Percentiles rank a stretch among this genome's conserved stretches.
phyloP scores from a whole-genome alignment of 1,140 invertebrate species.

The Ooceraea biroi region DNA sequence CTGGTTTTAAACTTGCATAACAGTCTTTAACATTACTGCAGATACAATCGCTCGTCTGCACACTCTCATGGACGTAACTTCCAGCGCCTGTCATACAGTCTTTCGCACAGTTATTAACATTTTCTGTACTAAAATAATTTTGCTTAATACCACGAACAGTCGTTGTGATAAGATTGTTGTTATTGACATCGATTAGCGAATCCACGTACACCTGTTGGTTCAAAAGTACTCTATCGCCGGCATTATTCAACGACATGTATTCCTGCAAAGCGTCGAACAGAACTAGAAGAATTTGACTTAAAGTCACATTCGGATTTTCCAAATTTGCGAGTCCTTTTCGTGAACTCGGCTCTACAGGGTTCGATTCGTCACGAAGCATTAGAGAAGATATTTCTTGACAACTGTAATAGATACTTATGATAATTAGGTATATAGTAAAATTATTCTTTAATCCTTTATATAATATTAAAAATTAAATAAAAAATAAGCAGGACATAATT shows the following conservation, averaged over 20 bases:
- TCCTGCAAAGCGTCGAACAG: conserved; percentile 63
- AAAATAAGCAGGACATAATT: background rate
- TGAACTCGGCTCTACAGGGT: background rate
- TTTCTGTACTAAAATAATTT: background rate
- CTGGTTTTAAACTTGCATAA: conserved; percentile 3
- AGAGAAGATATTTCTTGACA: conserved; percentile 2
- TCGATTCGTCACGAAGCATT: background rate
- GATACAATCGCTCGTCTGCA: background rate
- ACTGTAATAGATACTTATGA: conserved; percentile 65
- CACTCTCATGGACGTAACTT: background rate
- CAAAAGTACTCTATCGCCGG: background rate
- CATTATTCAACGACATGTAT: background rate
- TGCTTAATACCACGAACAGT: conserved; percentile 10
- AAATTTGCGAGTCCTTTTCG: background rate
- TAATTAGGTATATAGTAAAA: conserved; percentile 17
- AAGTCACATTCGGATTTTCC: conserved; percentile 7
- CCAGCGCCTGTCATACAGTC: background rate
- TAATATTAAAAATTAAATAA: conserved; percentile 3
- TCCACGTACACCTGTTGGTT: background rate
- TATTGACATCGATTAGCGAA: conserved; percentile 5
- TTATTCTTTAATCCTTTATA: conserved; percentile 14
- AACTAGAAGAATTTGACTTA: conserved; percentile 42
- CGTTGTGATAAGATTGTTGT: conserved; percentile 45
- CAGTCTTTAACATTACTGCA: conserved; percentile 16
- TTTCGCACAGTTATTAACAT: background rate